These are phyloP conservation scores for Bombyx huttoni DNA, from an alignment of 2,888 invertebrate genomes.

Conservation along the genomic window DNA sequence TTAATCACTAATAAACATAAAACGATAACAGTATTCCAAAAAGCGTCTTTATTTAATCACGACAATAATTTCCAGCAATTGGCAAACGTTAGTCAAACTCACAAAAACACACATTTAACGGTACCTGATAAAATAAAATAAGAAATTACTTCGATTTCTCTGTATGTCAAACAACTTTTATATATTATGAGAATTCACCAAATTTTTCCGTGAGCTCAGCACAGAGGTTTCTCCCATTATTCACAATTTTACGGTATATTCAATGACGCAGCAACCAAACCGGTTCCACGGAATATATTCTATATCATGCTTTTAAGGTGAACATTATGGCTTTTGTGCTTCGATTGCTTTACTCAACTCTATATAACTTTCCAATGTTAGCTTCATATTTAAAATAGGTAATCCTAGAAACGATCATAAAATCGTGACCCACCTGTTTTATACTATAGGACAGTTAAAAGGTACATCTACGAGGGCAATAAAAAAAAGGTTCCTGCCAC, in stretches of 20 bases:
- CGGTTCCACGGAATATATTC: neutral
- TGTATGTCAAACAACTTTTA: neutral
- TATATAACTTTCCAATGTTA: neutral
- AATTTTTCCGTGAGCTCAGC: neutral
- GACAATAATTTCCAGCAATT: neutral
- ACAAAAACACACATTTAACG: neutral
- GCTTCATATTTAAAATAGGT: no score
- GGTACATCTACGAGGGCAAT: no score
- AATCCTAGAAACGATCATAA: no score
- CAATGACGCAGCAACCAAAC: constrained; percentile 4
- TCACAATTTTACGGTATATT: constrained; percentile 5
- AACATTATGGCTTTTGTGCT: no score
- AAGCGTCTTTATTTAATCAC: no score
- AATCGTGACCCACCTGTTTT: no score
- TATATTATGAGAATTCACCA: neutral
- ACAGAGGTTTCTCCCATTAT: constrained; percentile 3
- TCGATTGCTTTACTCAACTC: neutral
- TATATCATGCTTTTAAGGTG: neutral
- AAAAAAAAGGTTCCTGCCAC: no score
- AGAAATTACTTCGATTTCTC: neutral
- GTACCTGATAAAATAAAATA: neutral
- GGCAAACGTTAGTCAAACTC: neutral
- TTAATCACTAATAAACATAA: no score
- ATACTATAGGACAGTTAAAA: no score
- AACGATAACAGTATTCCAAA: no score